phyloP scores from a whole-genome alignment of 2,797 vertebrate genomes.

The Lindbergichthys nudifrons region DNA sequence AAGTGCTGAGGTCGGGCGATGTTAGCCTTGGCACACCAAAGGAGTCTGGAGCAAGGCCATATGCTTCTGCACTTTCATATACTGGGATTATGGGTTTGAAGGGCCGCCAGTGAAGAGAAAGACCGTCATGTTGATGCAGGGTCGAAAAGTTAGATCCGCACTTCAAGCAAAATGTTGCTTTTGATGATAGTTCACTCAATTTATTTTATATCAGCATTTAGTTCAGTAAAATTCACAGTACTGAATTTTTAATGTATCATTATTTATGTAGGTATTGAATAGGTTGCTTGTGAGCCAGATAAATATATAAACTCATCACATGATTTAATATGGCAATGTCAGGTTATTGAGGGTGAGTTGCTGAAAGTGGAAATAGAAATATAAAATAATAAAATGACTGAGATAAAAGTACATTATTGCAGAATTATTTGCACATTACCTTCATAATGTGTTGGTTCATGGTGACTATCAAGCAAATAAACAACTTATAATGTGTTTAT shows the following conservation, averaged over 20 bases:
- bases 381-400: neutral
- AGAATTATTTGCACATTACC: neutral
- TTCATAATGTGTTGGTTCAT: too few species aligned
- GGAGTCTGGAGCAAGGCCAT: conserved; percentile 46
- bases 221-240: neutral
- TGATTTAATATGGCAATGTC: too few species aligned
- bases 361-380: neutral
- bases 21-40: conserved; percentile 58
- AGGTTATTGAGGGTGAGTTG: neutral
- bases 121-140: conserved; percentile 44
- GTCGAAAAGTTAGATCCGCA: conserved; percentile 25
- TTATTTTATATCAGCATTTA: neutral
- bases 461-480: too few species aligned
- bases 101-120: conserved; percentile 21
- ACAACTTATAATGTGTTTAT: conserved; percentile 11
- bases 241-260: neutral
- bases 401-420: neutral
- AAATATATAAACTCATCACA: too few species aligned
- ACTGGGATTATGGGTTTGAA: conserved; percentile 49
- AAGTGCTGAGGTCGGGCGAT: conserved; percentile 63
- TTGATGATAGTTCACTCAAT: conserved; percentile 3
- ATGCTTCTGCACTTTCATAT: conserved; percentile 46
- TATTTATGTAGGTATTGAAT: too few species aligned
- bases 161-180: conserved; percentile 20
- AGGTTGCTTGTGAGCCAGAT: too few species aligned